Conservation (phyloP, 2,888 invertebrate species). For the Glyphotaelius pellucidus region DNA sequence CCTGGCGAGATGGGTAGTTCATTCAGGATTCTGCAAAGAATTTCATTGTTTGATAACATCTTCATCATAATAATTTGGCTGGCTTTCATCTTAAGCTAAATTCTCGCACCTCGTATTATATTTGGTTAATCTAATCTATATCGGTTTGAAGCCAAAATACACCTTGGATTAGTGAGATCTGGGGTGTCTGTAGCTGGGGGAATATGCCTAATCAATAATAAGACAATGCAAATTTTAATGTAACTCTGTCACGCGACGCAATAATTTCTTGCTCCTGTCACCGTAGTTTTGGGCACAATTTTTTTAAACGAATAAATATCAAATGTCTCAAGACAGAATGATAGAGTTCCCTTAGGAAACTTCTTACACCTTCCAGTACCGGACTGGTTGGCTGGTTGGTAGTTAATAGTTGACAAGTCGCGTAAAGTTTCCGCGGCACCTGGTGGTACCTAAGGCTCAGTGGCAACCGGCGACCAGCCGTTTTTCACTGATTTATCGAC, state of each 20-base stretch:
- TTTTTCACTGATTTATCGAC: constrained; percentile 56
- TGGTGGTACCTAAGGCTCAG: constrained; percentile 34
- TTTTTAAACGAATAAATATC: constrained; percentile 21
- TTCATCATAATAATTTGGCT: neutral
- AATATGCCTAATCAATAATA: neutral
- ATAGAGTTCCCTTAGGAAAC: constrained; percentile 4
- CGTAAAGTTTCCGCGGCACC: constrained; percentile 46
- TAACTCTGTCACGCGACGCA: neutral
- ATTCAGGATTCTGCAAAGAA: neutral
- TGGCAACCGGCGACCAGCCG: constrained; percentile 12
- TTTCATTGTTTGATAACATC: neutral
- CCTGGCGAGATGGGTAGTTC: neutral
- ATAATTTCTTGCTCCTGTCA: neutral
- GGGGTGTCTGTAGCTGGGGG: neutral
- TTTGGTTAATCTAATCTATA: neutral
- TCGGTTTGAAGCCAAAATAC: neutral
- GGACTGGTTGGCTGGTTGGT: neutral
- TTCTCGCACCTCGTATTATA: neutral
- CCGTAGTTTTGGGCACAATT: neutral
- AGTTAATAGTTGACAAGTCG: constrained; percentile 40
- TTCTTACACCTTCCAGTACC: neutral
- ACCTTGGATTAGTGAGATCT: neutral
- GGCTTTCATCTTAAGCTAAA: neutral
- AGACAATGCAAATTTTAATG: neutral
- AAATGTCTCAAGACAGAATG: neutral